Evolutionary conservation across 2,888 invertebrate genomes (phyloP), one percentile per base, ranked within the genome.

Genomic region (Drosophila macrospina): DNA sequence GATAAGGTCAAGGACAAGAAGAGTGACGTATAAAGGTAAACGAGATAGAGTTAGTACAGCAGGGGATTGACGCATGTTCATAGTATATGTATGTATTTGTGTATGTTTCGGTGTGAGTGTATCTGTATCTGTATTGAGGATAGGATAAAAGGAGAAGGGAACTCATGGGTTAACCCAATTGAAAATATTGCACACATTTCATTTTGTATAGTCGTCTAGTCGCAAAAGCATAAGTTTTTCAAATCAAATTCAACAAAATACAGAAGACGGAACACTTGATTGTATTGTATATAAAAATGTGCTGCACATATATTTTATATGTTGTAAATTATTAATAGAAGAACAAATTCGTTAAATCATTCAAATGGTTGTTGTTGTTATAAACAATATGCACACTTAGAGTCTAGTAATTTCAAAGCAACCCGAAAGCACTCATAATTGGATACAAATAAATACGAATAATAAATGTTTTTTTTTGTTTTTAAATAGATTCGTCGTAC

Each of bases 161-260:
- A n/a, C 16, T 28, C 42, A 54, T 59, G 76, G 70, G 78, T 36
- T 26, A 45, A 47, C 76, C 71, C 81, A 69, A 44, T 42, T 50
- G 41, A 64, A 59, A 55, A 8, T 26, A 42, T 76, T 78, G 72
- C 80, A 87, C 86, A 86, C 39, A 80, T 86, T 86, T 86, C 85
- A 86, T 86, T 86, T 86, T 86, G 85, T 86, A 86, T 86, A 84
- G 78, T 37, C 81, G 75, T 3, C 1, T 2, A 20, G 20, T 2
- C 1, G 20, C 75, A 76, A 69, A 78, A 68, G 44, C 56, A 54
- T 70, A 85, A 65, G 56, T 60, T 74, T 77, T 48, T 64, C 44
- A 61, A 50, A 30, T 67, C 63, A 70, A 61, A 50, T 34, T 67
- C 63, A 79, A 73, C 73, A 73, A 78, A 84, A 85, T 77, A 83